Base-by-base conservation (phyloP, 2,113 vertebrate species). In the Phalacrocorax brasilianus region DNA sequence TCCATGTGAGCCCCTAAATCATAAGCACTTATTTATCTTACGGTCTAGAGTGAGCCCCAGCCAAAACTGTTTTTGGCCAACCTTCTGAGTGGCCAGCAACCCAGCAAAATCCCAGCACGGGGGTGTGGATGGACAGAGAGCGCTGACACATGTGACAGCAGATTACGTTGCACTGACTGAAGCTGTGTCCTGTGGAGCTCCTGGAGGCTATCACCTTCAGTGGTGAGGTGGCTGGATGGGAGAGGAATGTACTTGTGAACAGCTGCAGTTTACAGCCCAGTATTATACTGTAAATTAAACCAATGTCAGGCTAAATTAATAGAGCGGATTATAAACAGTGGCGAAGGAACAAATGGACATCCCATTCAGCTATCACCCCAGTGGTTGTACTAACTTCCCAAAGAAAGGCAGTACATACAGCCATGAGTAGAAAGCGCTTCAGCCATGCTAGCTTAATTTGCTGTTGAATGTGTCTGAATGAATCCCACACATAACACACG, bases 261-360 rank as follows among this genome's bases (percentile, higher is more conserved):
- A 95, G 95, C 95, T 96, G 94, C 89, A 92, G 61, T 92, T 95
- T 92, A 97, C 86, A 82, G 70, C 86, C 65, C 73, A 63, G 45
- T 40, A 52, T 53, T 71, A 78, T 8, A 84, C 61, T 1, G 6
- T 89, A 92, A 92, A 95, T 92, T 85, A 95, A 91, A 89, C 73
- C 73, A 38, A 45, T 24, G 80, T 78, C 94, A 95, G 77, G 89
- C 66, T 85, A 78, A 86, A 84, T 89, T 89, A 91, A 89, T 81
- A 78, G 1, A 89, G 61, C n/a, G 59, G 65, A 91, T 94, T 89
- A 92, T 63, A 92, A 95, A 93, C 65, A 89, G 80, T 28, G 52
- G 65, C 85, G 56, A 38, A 92, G 73, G 38, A 92, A 63, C 68
- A 92, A 95, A 92, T 27, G 40, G 42, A 75, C 76, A 63, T 71